Evolutionary conservation across 2,797 vertebrate genomes (phyloP).

Genomic region (Champsocephalus esox): DNA sequence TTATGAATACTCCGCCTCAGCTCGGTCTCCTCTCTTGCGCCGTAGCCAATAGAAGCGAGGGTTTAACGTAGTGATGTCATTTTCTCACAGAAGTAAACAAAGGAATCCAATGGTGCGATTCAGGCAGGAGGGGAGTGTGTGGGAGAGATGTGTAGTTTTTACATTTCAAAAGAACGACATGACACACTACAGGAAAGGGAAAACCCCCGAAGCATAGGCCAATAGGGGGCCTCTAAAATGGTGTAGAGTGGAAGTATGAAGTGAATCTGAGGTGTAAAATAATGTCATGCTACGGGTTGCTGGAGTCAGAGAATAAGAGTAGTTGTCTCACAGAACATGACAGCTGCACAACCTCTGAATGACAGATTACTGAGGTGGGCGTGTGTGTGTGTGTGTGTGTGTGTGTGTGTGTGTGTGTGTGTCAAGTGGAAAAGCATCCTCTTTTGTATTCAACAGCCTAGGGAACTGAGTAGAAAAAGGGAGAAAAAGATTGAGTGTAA

Average conservation of each 20-base stretch:
- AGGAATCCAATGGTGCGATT: no score
- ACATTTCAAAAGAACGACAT: no score
- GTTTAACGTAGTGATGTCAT: no score
- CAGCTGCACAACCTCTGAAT: slow-evolving; percentile 36
- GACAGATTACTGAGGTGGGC: slow-evolving; percentile 40
- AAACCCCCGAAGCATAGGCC: no score
- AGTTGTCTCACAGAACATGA: slow-evolving; percentile 30
- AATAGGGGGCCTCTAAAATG: no score
- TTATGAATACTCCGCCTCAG: neutral
- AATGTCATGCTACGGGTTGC: neutral
- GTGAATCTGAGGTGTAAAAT: no score
- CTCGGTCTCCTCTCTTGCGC: slow-evolving; percentile 14
- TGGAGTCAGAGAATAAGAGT: neutral
- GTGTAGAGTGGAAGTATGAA: no score
- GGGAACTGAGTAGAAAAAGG: neutral
- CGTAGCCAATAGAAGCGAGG: no score
- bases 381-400: slow-evolving; percentile 8
- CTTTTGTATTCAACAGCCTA: slow-evolving; percentile 49
- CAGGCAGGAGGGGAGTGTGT: no score
- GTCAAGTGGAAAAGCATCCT: slow-evolving; percentile 31
- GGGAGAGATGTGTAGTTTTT: no score
- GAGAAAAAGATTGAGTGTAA: slow-evolving; percentile 1
- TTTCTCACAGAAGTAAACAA: no score
- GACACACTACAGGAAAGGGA: no score
- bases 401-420: neutral